Evolutionary conservation across 2,888 invertebrate species (phyloP).

Genomic region (Hydrotaea diabolus): DNA sequence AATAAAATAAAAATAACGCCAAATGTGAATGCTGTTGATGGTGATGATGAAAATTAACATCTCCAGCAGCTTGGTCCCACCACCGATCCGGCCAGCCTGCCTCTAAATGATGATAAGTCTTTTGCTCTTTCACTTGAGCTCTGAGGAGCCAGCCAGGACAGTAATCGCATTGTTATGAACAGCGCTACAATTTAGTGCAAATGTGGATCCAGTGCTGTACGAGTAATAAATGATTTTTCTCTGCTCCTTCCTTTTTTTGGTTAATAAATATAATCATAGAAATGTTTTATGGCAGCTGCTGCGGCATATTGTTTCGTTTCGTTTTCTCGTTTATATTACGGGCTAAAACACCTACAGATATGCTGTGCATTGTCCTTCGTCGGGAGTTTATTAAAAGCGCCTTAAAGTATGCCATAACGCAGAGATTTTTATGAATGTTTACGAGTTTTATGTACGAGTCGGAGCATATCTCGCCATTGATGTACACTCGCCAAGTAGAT

Average conservation of each 20-base stretch:
- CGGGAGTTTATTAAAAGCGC: slow-evolving; percentile 37
- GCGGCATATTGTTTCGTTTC: slow-evolving; percentile 1
- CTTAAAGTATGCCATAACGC: slow-evolving; percentile 24
- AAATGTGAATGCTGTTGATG: slow-evolving; percentile 45
- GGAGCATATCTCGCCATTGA: background rate
- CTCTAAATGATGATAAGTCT: background rate
- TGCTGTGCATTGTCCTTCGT: background rate
- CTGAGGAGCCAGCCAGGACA: background rate
- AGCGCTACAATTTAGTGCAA: background rate
- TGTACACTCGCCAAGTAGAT: background rate
- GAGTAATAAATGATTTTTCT: slow-evolving; percentile 4
- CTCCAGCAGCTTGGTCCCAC: slow-evolving; percentile 32
- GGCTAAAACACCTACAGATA: slow-evolving; percentile 36
- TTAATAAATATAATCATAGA: slow-evolving; percentile 39
- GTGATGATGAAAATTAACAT: slow-evolving; percentile 62
- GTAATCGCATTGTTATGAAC: no score
- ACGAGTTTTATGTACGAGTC: background rate
- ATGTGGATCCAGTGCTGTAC: background rate
- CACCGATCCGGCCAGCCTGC: background rate
- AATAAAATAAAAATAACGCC: slow-evolving; percentile 45
- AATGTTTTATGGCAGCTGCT: slow-evolving; percentile 21
- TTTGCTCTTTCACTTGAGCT: background rate
- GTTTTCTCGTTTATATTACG: background rate
- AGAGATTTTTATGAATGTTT: slow-evolving; percentile 28
- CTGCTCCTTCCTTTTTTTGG: background rate